Evolutionary conservation across 2,797 vertebrate species (phyloP), one percentile per base, ranked within the genome.

Genomic region (Tapera naevia): DNA sequence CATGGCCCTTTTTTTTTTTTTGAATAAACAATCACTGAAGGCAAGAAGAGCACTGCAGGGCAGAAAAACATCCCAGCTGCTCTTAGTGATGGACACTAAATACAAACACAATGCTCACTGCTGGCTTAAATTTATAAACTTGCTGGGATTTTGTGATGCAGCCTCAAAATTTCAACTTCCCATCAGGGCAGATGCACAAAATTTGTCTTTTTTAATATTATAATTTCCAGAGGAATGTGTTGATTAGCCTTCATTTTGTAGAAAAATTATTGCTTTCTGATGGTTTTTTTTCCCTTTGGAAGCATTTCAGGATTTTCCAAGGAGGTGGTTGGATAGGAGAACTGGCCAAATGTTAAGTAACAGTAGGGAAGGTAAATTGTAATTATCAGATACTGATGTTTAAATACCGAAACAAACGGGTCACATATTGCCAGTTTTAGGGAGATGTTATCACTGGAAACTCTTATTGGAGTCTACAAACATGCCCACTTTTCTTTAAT

Each of bases 151-250:
- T 78, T 5, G 5, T n/a, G 58, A 58, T 3, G 3, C 30, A 84
- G 51, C 27, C 62, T 46, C 46, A 43, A 17, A 69, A 81, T 41
- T 80, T 39, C 70, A 35, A 23, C 19, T 69, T 81, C 32, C 32
- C 58, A 11, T 17, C 7, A 27, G 17, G 17, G 53, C 8, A 50
- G n/a, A 61, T 45, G 54, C 28, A 60, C 15, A 30, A 65, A 48
- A 32, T 0, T 37, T 35, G 13, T 8, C 35, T 39, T 30, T 39
- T 30, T 64, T 32, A 32, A n/a, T 3, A 9, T 0, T 9, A 2
- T 28, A 0, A 37, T 88, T 89, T 37, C 30, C 13, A 17, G 16
- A 24, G 32, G 4, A 35, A 58, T 5, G 18, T 1, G 22, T 21
- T 39, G 33, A 54, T 46, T 39, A 50, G 24, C n/a, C 60, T 19